Evolutionary conservation across 2,888 invertebrate species (phyloP).

Genomic region (Rhagium mordax): DNA sequence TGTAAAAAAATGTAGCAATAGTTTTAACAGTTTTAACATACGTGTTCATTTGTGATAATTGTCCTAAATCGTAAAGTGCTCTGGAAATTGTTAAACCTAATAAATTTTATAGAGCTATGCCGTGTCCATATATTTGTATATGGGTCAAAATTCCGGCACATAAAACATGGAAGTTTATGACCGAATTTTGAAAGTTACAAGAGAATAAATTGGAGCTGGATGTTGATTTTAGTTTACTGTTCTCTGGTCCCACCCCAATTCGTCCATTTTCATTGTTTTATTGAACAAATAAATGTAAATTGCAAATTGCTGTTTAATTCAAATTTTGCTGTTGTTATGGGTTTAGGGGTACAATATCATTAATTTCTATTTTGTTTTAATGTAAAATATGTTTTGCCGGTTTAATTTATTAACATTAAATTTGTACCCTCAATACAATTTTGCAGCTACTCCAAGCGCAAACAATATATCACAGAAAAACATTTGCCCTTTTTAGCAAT

Average conservation of each 20-base stretch:
- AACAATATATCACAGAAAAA: no score
- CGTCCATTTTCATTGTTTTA: background rate
- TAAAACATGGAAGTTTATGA: background rate
- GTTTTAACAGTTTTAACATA: background rate
- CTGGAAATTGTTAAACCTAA: background rate
- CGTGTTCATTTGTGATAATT: background rate
- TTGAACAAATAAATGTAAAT: background rate
- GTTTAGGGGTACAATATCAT: background rate
- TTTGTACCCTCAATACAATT: background rate
- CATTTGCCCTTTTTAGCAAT: no score
- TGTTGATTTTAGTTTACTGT: background rate
- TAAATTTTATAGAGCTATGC: background rate
- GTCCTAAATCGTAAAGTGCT: background rate
- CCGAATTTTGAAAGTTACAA: background rate
- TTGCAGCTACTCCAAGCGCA: no score
- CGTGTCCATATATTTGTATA: background rate
- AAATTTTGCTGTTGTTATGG: background rate
- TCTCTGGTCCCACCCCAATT: background rate
- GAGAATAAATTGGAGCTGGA: background rate
- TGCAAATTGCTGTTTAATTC: background rate
- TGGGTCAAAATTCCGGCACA: background rate
- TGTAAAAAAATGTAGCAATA: background rate
- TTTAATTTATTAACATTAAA: background rate
- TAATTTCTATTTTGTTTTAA: background rate
- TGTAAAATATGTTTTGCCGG: background rate